Evolutionary conservation across 2,797 vertebrate genomes (phyloP).

Genomic region (Mallotus villosus): DNA sequence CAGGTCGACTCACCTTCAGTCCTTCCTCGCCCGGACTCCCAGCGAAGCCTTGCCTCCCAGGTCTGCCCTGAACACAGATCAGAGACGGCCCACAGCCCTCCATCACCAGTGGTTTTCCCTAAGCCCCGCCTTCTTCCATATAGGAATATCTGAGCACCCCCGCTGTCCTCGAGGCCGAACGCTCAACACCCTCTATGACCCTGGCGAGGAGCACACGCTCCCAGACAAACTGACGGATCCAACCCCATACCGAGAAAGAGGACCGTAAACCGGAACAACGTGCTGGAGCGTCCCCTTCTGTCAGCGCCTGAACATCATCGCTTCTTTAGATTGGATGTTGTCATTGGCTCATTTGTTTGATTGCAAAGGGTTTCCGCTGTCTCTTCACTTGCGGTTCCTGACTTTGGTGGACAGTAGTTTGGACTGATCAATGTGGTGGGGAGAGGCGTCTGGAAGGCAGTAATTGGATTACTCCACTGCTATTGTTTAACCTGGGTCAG

Average conservation of each 20-base stretch:
- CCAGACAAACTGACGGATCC: too few species aligned
- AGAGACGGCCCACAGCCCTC: slow-evolving; percentile 65
- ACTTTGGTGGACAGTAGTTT: slow-evolving; percentile 41
- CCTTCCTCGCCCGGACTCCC: slow-evolving; percentile 88
- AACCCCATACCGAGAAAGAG: too few species aligned
- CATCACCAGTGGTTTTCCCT: background rate
- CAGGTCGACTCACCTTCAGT: slow-evolving; percentile 80
- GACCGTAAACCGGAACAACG: too few species aligned
- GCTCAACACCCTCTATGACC: too few species aligned
- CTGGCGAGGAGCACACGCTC: too few species aligned
- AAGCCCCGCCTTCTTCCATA: too few species aligned
- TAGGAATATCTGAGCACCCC: too few species aligned
- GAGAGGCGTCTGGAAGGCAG: background rate
- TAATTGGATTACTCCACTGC: slow-evolving; percentile 21
- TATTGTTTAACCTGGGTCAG: slow-evolving; percentile 40
- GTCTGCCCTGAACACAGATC: slow-evolving; percentile 86
- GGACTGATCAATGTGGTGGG: slow-evolving; percentile 20
- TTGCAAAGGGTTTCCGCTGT: slow-evolving; percentile 42
- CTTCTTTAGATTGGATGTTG: too few species aligned
- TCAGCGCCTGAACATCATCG: too few species aligned
- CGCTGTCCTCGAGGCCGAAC: too few species aligned
- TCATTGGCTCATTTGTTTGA: background rate
- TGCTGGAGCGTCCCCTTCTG: too few species aligned
- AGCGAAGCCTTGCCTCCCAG: slow-evolving; percentile 87
- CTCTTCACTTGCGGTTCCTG: slow-evolving; percentile 36